Conservation (phyloP, 2,888 invertebrate species). For the Deilephila elpenor region DNA sequence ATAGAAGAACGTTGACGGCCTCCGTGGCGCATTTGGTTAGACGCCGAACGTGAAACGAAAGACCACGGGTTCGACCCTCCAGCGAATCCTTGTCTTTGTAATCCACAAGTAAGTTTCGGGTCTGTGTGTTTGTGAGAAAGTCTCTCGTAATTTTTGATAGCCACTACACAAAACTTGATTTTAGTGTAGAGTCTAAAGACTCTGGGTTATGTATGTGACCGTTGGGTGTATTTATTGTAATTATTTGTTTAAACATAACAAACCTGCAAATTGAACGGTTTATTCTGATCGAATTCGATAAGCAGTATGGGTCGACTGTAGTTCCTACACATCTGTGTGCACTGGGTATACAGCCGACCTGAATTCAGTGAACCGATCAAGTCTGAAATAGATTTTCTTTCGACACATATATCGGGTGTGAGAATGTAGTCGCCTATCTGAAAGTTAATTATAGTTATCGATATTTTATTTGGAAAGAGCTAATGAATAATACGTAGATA, state of each 20-base stretch:
- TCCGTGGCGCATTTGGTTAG: too few relatives aligned
- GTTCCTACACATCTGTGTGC: conserved; percentile 95
- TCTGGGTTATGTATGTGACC: too few relatives aligned
- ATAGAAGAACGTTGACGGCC: too few relatives aligned
- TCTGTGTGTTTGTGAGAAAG: too few relatives aligned
- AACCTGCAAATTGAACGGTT: conserved; percentile 95
- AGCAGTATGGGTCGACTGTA: conserved; percentile 95
- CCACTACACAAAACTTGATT: too few relatives aligned
- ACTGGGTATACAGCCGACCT: conserved; percentile 97
- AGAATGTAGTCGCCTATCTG: conserved; percentile 99
- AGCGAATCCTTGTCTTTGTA: too few relatives aligned
- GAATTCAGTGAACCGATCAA: conserved; percentile 97
- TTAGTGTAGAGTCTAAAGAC: too few relatives aligned
- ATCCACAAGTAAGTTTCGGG: too few relatives aligned
- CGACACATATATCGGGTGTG: conserved; percentile 98
- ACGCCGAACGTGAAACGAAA: neutral
- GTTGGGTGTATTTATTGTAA: too few relatives aligned
- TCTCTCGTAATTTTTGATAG: too few relatives aligned
- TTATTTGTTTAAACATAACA: neutral
- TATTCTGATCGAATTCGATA: conserved; percentile 98
- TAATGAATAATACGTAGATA: neutral
- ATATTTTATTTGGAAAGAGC: neutral
- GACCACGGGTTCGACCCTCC: neutral
- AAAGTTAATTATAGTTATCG: conserved; percentile 31
- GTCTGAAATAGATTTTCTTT: conserved; percentile 98